A percentile compares a stretch with the other conserved stretches of the same genome.
Conservation (phyloP, 2,113 vertebrate species). For the Bombycilla garrulus region DNA sequence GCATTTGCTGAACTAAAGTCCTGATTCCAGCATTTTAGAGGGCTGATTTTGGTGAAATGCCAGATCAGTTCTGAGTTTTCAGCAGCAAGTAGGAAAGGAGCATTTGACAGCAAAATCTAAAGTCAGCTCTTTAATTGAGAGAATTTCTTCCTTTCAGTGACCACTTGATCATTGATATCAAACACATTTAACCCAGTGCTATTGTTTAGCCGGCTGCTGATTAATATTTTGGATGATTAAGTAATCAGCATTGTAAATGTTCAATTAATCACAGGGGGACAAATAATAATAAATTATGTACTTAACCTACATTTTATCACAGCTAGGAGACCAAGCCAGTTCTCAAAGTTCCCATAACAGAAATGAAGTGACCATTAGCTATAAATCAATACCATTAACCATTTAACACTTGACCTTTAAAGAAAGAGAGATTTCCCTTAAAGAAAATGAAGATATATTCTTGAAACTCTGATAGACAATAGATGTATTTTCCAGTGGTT, state of each 20-base stretch:
- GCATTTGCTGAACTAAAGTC: neutral
- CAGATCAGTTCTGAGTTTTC: neutral
- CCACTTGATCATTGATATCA: neutral
- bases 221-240: slow-evolving; percentile 45
- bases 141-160: neutral
- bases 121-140: neutral
- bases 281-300: slow-evolving; percentile 43
- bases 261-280: slow-evolving; percentile 37
- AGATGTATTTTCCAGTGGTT: neutral
- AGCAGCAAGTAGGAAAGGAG: neutral
- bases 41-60: neutral
- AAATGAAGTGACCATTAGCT: slow-evolving; percentile 29
- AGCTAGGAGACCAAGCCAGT: slow-evolving; percentile 14
- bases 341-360: neutral
- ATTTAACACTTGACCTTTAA: slow-evolving; percentile 42
- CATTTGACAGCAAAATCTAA: slow-evolving; percentile 2
- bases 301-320: slow-evolving; percentile 36
- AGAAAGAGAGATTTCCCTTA: neutral
- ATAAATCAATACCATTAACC: neutral
- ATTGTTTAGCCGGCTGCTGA: slow-evolving; percentile 26
- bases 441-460: neutral
- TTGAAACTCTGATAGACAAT: neutral
- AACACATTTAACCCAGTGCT: neutral
- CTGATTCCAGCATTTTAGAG: neutral
- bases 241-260: slow-evolving; percentile 47